Evolutionary conservation across 2,797 vertebrate species (phyloP).

Genomic region (Simalia tracyae): DNA sequence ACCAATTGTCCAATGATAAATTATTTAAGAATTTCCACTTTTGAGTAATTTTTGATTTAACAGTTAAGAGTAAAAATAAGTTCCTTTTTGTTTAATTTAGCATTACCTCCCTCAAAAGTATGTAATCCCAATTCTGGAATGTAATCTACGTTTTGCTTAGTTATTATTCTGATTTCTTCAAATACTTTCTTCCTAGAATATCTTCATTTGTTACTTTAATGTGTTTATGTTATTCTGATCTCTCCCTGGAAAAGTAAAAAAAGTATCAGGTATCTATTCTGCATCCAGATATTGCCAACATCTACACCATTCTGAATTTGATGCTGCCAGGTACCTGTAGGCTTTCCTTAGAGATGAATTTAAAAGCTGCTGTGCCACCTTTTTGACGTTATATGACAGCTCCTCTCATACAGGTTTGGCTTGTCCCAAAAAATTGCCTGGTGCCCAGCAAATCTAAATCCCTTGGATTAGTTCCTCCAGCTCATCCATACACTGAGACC

Average conservation of each 20-base stretch:
- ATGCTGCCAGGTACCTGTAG: neutral
- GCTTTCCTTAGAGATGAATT: neutral
- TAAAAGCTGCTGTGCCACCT: neutral
- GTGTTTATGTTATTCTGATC: neutral
- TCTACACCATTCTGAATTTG: neutral
- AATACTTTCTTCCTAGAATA: neutral
- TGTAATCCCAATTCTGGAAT: neutral
- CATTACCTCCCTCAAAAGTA: neutral
- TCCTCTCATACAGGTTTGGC: neutral
- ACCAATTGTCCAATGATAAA: neutral
- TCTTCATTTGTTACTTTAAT: neutral
- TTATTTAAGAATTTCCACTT: neutral
- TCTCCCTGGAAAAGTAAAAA: neutral
- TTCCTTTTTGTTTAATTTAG: neutral
- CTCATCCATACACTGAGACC: neutral
- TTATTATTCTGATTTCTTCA: neutral
- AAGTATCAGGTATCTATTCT: neutral
- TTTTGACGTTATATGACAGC: neutral
- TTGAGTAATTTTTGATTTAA: neutral
- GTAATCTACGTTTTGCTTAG: neutral
- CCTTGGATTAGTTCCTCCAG: neutral
- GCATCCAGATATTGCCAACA: neutral
- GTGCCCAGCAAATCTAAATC: neutral
- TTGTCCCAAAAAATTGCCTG: neutral
- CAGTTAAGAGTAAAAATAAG: neutral